These are phyloP conservation scores for Larimichthys crocea DNA, from an alignment of 2,113 vertebrate species.

Conservation along the genomic window DNA sequence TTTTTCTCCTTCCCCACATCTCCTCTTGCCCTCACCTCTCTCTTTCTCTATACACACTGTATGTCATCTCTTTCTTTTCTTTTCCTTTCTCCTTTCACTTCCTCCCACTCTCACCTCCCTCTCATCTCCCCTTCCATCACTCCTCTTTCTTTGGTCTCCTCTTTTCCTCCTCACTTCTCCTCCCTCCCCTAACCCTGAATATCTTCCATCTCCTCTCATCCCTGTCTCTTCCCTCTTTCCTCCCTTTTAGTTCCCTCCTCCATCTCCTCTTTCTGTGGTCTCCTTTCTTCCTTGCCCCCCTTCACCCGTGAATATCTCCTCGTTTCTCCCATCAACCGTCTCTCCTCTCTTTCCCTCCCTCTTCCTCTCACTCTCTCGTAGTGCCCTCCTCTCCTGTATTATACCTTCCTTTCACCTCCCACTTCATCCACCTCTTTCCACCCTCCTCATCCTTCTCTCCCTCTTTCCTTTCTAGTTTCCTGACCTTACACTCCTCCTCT, in stretches of 20 bases:
- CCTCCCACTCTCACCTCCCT: neutral
- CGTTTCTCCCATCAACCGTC: too few relatives aligned
- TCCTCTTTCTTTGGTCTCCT: neutral
- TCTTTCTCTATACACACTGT: neutral
- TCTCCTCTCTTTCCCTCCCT: neutral
- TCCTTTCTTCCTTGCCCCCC: neutral
- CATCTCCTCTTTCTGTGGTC: neutral
- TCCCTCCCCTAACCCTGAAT: too few relatives aligned
- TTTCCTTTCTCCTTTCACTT: neutral
- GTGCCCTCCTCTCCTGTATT: neutral
- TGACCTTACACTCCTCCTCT: slow-evolving; percentile 2
- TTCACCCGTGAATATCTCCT: neutral
- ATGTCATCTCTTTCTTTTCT: neutral
- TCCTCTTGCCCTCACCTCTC: neutral
- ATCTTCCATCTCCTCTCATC: neutral
- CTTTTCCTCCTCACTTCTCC: neutral
- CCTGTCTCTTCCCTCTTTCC: neutral
- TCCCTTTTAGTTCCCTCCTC: neutral
- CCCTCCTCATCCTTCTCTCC: neutral
- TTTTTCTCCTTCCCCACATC: neutral
- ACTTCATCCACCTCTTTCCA: neutral
- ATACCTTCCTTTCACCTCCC: neutral
- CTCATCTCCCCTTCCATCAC: neutral
- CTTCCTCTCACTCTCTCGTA: slow-evolving; percentile 14
- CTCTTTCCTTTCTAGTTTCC: neutral